Evolutionary conservation across 2,113 vertebrate genomes (phyloP).

Genomic region (Scomber scombrus): DNA sequence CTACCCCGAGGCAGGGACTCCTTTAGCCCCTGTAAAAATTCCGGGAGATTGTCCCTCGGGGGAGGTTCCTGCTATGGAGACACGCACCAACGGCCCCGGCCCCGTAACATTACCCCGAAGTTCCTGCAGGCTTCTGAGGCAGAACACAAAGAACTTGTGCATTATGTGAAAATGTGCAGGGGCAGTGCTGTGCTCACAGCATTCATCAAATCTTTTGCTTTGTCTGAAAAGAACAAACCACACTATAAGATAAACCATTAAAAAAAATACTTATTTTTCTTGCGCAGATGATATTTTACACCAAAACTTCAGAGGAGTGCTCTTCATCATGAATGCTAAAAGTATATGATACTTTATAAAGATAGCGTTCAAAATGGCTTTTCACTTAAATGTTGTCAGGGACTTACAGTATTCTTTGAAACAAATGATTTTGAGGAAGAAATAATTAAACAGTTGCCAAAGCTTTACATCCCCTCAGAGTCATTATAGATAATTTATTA

Average conservation of each 20-base stretch:
- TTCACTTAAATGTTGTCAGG: conserved; percentile 1
- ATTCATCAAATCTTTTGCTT: not conserved
- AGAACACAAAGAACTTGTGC: conserved; percentile 4
- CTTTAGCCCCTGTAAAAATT: too few species aligned
- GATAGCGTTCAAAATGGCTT: not conserved
- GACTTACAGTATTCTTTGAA: not conserved
- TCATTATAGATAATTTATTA: not conserved
- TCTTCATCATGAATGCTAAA: conserved; percentile 14
- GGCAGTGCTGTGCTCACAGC: conserved; percentile 3
- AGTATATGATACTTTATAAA: not conserved
- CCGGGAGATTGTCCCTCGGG: too few species aligned
- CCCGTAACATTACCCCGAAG: too few species aligned
- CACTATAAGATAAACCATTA: not conserved
- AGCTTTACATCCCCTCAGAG: not conserved
- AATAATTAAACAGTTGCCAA: not conserved
- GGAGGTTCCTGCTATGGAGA: too few species aligned
- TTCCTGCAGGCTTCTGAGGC: not conserved
- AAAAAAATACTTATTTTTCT: not conserved
- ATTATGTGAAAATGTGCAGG: conserved; percentile 22
- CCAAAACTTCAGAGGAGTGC: not conserved
- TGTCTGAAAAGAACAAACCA: not conserved
- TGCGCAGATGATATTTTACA: conserved; percentile 12
- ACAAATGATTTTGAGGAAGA: not conserved
- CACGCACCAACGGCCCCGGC: too few species aligned
- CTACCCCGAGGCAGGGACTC: too few species aligned